Base-by-base conservation (phyloP, 2,888 invertebrate genomes). In the Linnaemya vulpina region DNA sequence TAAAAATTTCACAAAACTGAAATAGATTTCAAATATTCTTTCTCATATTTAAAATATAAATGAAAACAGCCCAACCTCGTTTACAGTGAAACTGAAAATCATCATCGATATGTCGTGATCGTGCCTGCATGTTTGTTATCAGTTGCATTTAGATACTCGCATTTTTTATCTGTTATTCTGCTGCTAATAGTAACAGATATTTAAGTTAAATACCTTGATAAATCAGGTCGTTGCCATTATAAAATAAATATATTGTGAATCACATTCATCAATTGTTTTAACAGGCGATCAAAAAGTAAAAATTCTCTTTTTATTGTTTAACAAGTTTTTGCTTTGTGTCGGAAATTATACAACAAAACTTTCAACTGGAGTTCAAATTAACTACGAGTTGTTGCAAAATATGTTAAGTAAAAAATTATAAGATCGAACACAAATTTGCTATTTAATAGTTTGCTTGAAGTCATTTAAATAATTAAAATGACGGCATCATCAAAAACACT, bases 141-240 rank as follows among this genome's bases (percentile, higher is more conserved):
- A 74, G 22, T 20, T 25, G 22, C 25, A 67, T 49, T 43, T 46
- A 22, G 20, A 10, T 13, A 53, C 11, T 9, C 38, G 15, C 3
- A 17, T 38, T 3, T 22, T 11, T 30, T 63, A 38, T 40, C 51
- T 17, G 3, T 40, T 51, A 53, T 7, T n/a, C 5, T 20, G 35
- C 22, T 30, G 15, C 7, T 53, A 53, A 62, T 43, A 53, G 62
- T 38, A 68, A 77, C 49, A 73, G 55, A 76, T 83, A 84, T 65
- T 65, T 58, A 60, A 73, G 76, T 81, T 77, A 84, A 78, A 73
- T 70, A 49, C 80, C 79, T 77, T 84, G 84, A 84, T 76, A 81
- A 84, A 77, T 84, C 76, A 68, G 80, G 76, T 84, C 80, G 77
- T 84, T 81, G 77, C 53, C 80, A 76, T 84, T 55, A 63, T 73